These are phyloP conservation scores for Dasypus novemcinctus DNA, from an alignment of 2,113 vertebrate species.

Conservation along the genomic window DNA sequence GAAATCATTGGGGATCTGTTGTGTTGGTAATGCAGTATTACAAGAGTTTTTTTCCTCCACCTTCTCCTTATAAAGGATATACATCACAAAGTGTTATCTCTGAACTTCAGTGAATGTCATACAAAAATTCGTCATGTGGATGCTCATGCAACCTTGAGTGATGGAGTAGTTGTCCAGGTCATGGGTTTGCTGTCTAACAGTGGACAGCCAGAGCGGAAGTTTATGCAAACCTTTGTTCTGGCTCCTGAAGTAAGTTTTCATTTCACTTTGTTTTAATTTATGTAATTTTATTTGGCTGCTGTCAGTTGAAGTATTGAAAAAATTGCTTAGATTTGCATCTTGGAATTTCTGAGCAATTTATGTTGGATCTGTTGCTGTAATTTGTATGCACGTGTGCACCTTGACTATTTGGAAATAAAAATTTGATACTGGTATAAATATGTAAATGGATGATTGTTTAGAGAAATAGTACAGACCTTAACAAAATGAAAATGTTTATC, in stretches of 20 bases:
- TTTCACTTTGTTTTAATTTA: background rate
- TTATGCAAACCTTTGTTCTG: conserved; percentile 99
- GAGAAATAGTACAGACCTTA: background rate
- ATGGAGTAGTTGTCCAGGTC: conserved; percentile 97
- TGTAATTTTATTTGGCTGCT: background rate
- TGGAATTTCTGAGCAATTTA: conserved; percentile 5
- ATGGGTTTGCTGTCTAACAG: conserved; percentile 98
- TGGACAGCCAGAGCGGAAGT: conserved; percentile 97
- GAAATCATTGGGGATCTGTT: background rate
- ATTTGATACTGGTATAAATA: background rate
- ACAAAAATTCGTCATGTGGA: conserved; percentile 99
- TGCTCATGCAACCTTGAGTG: conserved; percentile 95
- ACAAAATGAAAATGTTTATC: background rate
- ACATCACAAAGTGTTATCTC: conserved; percentile 98
- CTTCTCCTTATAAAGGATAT: conserved; percentile 88
- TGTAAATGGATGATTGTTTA: background rate
- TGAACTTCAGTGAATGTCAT: conserved; percentile 98
- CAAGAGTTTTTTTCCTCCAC: background rate
- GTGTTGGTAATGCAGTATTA: background rate
- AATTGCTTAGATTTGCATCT: conserved; percentile 28
- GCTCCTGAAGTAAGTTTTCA: conserved; percentile 92
- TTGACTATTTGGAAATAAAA: conserved; percentile 17
- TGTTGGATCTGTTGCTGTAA: background rate
- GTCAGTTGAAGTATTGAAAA: background rate
- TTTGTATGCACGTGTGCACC: background rate